These are phyloP conservation scores for Hozukius guyotensis DNA, from an alignment of 2,797 vertebrate species.

Conservation along the genomic window DNA sequence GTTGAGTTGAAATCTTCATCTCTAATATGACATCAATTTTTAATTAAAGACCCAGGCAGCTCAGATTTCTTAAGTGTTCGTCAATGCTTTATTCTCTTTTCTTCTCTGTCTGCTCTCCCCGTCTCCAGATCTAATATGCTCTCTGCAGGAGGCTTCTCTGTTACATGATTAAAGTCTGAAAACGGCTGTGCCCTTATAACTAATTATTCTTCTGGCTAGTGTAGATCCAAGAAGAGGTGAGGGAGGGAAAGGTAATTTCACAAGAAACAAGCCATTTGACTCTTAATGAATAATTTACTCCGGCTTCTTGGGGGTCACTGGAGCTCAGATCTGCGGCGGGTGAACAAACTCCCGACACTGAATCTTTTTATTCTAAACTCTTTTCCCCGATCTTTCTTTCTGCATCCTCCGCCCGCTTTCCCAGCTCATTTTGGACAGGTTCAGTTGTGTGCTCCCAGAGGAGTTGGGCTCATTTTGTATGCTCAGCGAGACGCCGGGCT, in stretches of 20 bases:
- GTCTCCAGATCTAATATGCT: constrained; percentile 75
- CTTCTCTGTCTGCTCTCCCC: not conserved
- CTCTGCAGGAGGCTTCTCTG: constrained; percentile 76
- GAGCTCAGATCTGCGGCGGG: constrained; percentile 60
- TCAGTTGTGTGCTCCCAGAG: constrained; percentile 51
- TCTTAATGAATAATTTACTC: constrained; percentile 84
- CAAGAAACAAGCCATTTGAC: constrained; percentile 83
- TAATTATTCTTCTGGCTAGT: constrained; percentile 81
- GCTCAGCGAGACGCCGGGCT: constrained; percentile 52
- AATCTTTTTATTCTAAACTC: constrained; percentile 47
- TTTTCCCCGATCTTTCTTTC: constrained; percentile 18
- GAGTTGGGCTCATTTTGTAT: constrained; percentile 70
- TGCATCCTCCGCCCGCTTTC: constrained; percentile 21
- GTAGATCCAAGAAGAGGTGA: constrained; percentile 57
- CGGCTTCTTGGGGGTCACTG: constrained; percentile 68
- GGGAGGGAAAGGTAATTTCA: constrained; percentile 79
- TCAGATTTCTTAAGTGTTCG: constrained; percentile 76
- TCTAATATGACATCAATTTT: constrained; percentile 84
- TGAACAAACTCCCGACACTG: constrained; percentile 41
- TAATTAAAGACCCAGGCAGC: constrained; percentile 80
- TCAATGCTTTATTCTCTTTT: constrained; percentile 48
- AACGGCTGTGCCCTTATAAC: constrained; percentile 78
- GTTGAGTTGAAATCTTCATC: constrained; percentile 79
- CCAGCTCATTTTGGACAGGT: constrained; percentile 62
- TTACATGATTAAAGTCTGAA: constrained; percentile 83